Evolutionary conservation across 2,113 vertebrate genomes (phyloP).

Genomic region (Notechis scutatus): DNA sequence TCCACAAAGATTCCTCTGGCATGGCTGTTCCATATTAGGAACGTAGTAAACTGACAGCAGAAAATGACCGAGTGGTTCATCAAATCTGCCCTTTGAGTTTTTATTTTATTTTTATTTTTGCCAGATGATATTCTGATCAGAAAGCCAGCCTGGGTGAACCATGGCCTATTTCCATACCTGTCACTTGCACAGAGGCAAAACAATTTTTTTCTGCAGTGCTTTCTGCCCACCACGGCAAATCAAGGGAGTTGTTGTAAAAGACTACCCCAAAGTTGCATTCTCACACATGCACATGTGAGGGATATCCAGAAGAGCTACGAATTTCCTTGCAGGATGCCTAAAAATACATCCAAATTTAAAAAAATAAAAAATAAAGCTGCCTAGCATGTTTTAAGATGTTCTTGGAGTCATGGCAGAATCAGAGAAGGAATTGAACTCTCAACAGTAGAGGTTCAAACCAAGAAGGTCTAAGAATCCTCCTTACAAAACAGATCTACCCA

Average conservation of each 20-base stretch:
- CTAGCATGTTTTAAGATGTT: background rate
- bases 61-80: too few species aligned
- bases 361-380: background rate
- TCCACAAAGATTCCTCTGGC: too few species aligned
- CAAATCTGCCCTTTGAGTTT: too few species aligned
- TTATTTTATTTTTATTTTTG: too few species aligned
- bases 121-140: background rate
- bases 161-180: background rate
- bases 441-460: background rate
- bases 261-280: background rate
- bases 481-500: too few species aligned
- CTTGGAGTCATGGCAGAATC: background rate
- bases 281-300: background rate
- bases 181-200: background rate
- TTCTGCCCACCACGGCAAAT: background rate
- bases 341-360: background rate
- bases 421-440: background rate
- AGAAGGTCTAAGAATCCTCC: background rate
- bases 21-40: too few species aligned
- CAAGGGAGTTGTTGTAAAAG: background rate
- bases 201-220: background rate
- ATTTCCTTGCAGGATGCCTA: background rate
- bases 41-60: too few species aligned
- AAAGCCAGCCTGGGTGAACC: background rate
- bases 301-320: background rate